Evolutionary conservation across 2,113 vertebrate genomes (phyloP).

Genomic region (Tragelaphus strepsiceros): DNA sequence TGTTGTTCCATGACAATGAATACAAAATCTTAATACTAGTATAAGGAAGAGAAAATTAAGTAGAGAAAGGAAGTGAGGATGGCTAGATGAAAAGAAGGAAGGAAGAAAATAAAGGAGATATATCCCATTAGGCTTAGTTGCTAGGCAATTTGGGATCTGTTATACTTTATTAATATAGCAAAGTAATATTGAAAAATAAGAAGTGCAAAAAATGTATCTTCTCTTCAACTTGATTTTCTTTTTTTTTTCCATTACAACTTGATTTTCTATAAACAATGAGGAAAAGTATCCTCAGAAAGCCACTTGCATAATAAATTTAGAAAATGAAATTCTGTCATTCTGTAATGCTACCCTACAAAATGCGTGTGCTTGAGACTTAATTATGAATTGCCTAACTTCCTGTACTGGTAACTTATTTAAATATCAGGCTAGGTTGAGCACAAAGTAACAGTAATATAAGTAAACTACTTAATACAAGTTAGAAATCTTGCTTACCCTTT

Average conservation of each 20-base stretch:
- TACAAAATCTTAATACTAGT: background rate
- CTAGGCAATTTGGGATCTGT: background rate
- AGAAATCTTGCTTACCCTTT: fast-evolving
- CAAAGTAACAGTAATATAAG: background rate
- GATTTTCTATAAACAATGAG: background rate
- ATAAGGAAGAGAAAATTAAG: background rate
- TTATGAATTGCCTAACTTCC: background rate
- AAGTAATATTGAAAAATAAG: background rate
- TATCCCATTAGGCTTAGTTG: background rate
- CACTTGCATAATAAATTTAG: background rate
- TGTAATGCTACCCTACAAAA: background rate
- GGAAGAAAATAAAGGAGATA: background rate
- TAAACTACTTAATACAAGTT: background rate
- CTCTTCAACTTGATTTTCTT: background rate
- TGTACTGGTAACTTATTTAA: background rate
- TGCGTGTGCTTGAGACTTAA: background rate
- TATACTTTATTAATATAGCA: background rate
- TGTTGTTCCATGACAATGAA: background rate
- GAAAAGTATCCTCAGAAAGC: background rate
- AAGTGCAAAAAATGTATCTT: background rate
- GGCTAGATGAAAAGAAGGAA: background rate
- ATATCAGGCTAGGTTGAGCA: background rate
- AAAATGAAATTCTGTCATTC: background rate
- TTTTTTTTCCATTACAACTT: too few relatives aligned
- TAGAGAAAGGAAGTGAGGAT: background rate